phyloP scores from a whole-genome alignment of 2,888 invertebrate genomes.

The Hypselothyrea guttata region DNA sequence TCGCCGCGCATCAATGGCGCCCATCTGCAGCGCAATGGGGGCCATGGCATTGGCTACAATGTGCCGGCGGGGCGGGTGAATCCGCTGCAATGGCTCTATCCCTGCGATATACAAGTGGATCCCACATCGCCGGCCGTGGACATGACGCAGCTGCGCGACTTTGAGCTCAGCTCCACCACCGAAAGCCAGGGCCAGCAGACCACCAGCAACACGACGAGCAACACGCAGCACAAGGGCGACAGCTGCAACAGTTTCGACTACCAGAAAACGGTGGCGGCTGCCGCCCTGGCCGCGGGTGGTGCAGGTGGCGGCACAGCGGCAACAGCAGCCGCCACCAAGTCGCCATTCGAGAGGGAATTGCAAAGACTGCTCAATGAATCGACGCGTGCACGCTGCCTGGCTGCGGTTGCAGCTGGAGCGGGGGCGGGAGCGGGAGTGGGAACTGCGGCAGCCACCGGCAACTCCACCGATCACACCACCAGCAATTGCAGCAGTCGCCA shows the following conservation, averaged over 20 bases:
- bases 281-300: not conserved
- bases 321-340: constrained; percentile 81
- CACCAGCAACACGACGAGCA: constrained; percentile 76
- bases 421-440: constrained; percentile 52
- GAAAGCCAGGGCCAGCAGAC: constrained; percentile 84
- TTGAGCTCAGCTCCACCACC: constrained; percentile 82
- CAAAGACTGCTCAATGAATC: constrained; percentile 89
- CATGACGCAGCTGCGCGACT: constrained; percentile 81
- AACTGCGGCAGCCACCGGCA: constrained; percentile 55
- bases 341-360: constrained; percentile 91
- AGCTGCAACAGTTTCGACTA: constrained; percentile 87
- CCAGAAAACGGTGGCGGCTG: constrained; percentile 42
- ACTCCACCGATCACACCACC: constrained; percentile 56
- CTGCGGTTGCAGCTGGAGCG: constrained; percentile 51
- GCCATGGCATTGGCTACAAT: constrained; percentile 22
- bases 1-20: constrained; percentile 77
- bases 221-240: constrained; percentile 85
- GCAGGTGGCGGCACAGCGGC: constrained; percentile 7
- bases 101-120: constrained; percentile 85
- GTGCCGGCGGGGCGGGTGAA: constrained; percentile 72
- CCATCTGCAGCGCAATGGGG: constrained; percentile 62
- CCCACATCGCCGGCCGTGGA: constrained; percentile 80
- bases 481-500: constrained; percentile 79
- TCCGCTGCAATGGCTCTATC: constrained; percentile 85
- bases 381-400: constrained; percentile 74